Base-by-base conservation (phyloP, 2,888 invertebrate genomes). In the Drosophila maculinotata region DNA sequence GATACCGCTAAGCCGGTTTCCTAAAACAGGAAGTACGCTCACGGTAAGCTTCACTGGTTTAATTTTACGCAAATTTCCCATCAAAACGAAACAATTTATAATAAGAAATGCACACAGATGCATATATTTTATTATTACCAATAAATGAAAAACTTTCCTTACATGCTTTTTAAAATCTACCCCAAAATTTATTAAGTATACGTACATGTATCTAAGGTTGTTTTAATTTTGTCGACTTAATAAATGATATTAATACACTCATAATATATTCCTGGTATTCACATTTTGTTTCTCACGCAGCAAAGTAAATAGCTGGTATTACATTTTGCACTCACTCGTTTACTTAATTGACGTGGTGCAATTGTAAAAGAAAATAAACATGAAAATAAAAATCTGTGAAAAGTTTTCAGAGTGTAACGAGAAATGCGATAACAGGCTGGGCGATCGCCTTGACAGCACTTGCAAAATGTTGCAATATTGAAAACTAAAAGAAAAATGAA, bases 321-420 rank as follows among this genome's bases (percentile, higher is more conserved):
- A 12, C 71, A 65, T 73, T 71, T 73, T 70, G 62, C 58, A 64
- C 56, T 64, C 48, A 35, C 59, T 70, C 51, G 42, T 54, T 75
- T 62, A 56, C 59, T 73, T 81, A 69, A 81, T 82, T 82, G 80
- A 67, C 76, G 53, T 78, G 76, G 44, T 35, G 80, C 59, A 82
- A 78, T 76, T 57, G 74, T n/a, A 42, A 45, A 65, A 48, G 26
- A 45, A 62, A 76, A 76, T 45, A 67, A 53, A 68, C 57, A 36
- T 45, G n/a, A 12, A 28, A 28, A 44, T 42, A 36, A 52, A 64
- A 66, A 66, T 39, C 66, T 65, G 62, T 65, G 62, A 62, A 82
- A 77, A 81, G 53, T 83, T 70, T 82, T 79, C 52, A 83, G 79
- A 83, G 79, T 82, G 79, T 81, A 83, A 79, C 81, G 72, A 52